A percentile compares a stretch with the other conserved stretches of the same genome.
Conservation (phyloP, 2,888 invertebrate species). For the Morinoia aosen region DNA sequence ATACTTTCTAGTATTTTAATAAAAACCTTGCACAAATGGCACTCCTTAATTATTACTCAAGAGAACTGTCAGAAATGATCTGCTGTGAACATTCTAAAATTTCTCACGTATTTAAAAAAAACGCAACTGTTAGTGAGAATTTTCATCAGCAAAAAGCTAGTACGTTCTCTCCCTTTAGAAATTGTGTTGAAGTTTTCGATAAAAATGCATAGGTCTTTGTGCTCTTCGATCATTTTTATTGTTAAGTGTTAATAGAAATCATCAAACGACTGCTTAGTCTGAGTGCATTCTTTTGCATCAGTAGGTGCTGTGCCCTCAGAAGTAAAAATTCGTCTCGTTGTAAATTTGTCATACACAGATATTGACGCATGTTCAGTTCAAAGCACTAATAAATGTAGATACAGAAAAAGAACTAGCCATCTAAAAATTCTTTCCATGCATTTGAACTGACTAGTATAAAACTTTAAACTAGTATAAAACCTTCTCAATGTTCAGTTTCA, state of each 20-base stretch:
- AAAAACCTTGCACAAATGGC: too few species aligned
- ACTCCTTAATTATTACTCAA: too few species aligned
- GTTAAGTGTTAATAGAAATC: not conserved
- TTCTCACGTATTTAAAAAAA: not conserved
- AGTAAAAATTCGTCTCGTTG: not conserved
- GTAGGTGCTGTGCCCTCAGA: not conserved
- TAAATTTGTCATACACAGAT: not conserved
- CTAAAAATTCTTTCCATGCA: not conserved
- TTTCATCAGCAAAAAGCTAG: not conserved
- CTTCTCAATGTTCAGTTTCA: not conserved
- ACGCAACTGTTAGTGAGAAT: not conserved
- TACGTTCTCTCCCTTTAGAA: not conserved
- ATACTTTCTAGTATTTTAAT: too few species aligned
- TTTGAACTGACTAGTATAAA: not conserved
- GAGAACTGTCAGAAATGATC: too few species aligned
- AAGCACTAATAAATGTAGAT: not conserved
- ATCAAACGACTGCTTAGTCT: not conserved
- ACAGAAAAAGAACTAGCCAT: not conserved
- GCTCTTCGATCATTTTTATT: not conserved
- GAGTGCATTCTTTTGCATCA: not conserved
- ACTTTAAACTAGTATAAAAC: not conserved
- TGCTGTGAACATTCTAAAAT: not conserved
- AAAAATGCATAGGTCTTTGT: not conserved
- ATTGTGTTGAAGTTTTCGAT: not conserved
- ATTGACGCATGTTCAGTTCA: not conserved